Percentiles rank a stretch among this genome's conserved stretches.
These are phyloP conservation scores for Leuciscus idus DNA, from an alignment of 2,113 vertebrate species.

Conservation along the genomic window DNA sequence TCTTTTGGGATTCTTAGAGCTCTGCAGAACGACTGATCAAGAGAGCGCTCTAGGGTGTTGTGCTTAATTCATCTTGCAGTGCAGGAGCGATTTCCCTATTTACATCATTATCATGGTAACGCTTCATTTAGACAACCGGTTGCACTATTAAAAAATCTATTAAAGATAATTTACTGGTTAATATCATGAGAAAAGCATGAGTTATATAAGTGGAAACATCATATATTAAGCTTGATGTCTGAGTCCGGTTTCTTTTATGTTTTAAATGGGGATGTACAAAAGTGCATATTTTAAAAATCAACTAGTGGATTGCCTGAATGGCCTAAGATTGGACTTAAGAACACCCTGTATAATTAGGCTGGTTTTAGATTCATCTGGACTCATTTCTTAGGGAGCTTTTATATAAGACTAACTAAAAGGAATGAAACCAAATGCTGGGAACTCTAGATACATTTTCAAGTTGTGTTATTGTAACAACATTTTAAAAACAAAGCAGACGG, in stretches of 20 bases:
- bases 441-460: not conserved
- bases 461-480: not conserved
- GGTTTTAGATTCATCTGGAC: not conserved
- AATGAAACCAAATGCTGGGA: not conserved
- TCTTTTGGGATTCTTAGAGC: slow-evolving; percentile 5
- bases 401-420: not conserved
- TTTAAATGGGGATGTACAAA: not conserved
- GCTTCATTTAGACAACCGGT: not conserved
- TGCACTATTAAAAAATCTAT: not conserved
- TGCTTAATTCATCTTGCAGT: slow-evolving; percentile 14
- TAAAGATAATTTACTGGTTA: not conserved
- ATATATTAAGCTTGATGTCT: not conserved
- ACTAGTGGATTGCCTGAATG: not conserved
- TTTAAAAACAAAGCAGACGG: not conserved
- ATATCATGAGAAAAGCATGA: not conserved
- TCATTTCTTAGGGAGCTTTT: not conserved
- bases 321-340: not conserved
- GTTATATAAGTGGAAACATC: not conserved
- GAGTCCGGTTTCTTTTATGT: not conserved
- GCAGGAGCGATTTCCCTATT: not conserved
- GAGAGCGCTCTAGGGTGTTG: not conserved
- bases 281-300: not conserved
- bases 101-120: not conserved
- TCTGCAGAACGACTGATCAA: slow-evolving; percentile 4
- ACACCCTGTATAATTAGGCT: not conserved